These are phyloP conservation scores for Forbesichthys papilliferus DNA, from an alignment of 2,113 vertebrate species.

Conservation along the genomic window DNA sequence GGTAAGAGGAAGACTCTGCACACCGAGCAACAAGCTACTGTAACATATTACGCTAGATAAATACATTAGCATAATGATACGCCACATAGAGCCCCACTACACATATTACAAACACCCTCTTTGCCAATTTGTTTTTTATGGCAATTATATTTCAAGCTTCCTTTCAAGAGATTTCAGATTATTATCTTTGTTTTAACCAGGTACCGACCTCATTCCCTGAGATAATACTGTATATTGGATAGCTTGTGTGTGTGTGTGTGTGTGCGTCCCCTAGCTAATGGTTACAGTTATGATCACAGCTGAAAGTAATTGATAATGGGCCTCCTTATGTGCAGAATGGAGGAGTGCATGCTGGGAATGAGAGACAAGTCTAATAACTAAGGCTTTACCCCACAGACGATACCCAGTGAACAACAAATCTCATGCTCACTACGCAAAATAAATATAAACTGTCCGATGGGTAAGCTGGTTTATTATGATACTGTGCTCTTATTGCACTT, in stretches of 20 bases:
- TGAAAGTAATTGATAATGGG: conserved; percentile 53
- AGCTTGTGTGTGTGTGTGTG: conserved; percentile 47
- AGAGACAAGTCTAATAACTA: no score
- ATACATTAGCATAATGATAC: conserved; percentile 59
- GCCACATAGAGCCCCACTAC: conserved; percentile 50
- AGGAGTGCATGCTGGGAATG: no score
- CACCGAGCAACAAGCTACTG: conserved; percentile 37
- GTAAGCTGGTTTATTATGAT: no score
- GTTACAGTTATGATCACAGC: conserved; percentile 59
- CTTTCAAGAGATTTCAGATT: conserved; percentile 23
- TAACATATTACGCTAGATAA: conserved; percentile 38
- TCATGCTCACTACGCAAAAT: no score
- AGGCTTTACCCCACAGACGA: no score
- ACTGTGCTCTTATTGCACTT: no score
- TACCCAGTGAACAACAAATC: no score
- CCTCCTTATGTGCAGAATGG: no score
- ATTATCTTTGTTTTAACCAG: conserved; percentile 57
- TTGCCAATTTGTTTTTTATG: conserved; percentile 45
- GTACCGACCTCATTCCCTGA: conserved; percentile 68
- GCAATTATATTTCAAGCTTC: conserved; percentile 68
- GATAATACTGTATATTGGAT: conserved; percentile 53
- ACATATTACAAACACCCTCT: conserved; percentile 51
- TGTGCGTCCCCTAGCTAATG: conserved; percentile 42
- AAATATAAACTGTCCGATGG: no score
- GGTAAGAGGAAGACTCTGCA: conserved; percentile 25